Base-by-base conservation (phyloP, 2,797 vertebrate species). In the Percopsis omiscomaycus region DNA sequence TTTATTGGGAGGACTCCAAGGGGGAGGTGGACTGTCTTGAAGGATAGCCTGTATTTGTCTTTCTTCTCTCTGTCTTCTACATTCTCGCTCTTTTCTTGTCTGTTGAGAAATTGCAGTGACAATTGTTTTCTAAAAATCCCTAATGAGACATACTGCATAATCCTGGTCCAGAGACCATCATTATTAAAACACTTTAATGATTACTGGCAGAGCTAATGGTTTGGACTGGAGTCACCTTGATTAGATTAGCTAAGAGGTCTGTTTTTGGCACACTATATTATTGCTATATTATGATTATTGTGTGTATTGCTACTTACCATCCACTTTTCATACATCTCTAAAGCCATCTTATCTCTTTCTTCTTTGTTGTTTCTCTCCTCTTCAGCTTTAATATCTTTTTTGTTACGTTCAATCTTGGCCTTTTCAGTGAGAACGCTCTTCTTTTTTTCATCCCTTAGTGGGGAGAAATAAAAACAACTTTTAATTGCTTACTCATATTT, bases 1-100 rank as follows among this genome's bases (percentile, higher is more conserved):
- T 93, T 93, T 96, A 82, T 93, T 96, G 4, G 96, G 94, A 62
- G 97, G 96, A 75, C 92, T 96, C 97, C 97, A 98, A 0, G 95
- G 95, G 59, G 91, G 93, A 77, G 85, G 89, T 0, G 83, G 74
- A 56, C 91, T 92, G 59, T 90, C 86, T 46, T 81, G 45, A 49
- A 83, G 88, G 74, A 93, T 86, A 14, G 80, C 83, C 64, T 89
- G 87, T 28, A 90, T 86, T 62, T 82, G 94, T 78, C 85, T 94
- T 61, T 91, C 92, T 61, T 90, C 93, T 83, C 62, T 92, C 66
- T 91, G 91, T 80, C 89, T 88, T 74, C 84, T 92, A 59, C 93
- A 85, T 59, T 91, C 91, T 44, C 81, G 87, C 74, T 94, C 92
- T 88, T 97, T 98, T 59, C 87, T 94, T 77, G 75, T 88, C 97